Evolutionary conservation across 2,888 invertebrate species (phyloP), one percentile per base, ranked within the genome.

Genomic region (Cryptocephalus primarius): DNA sequence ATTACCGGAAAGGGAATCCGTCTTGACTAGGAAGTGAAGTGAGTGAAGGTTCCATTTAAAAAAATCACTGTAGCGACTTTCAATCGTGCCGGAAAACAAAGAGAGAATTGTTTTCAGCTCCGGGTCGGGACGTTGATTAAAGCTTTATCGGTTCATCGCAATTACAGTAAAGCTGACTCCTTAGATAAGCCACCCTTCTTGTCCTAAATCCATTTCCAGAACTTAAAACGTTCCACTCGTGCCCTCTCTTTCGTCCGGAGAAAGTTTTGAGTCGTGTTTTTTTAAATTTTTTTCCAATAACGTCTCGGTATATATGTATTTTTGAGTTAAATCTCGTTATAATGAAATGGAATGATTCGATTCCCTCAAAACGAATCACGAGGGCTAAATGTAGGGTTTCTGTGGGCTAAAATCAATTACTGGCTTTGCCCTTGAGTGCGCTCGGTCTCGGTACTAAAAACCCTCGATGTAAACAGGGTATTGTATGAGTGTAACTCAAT

Each of bases 401-500:
- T 50, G 49, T 52, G 52, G 51, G 45, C 50, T 48, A 38, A 55
- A 55, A 56, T 58, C 57, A 59, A 59, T 59, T 59, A 59, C 59
- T 44, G 47, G 57, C 56, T 56, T 55, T 57, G 52, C 57, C 55
- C 52, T 55, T 48, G 54, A 55, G 54, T 54, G 50, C 54, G 52
- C 49, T 55, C 54, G 55, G 52, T 55, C 53, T 53, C 53, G 52
- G 22, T 50, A 51, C 54, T 55, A 59, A 62, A 63, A 64, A 60
- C 63, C 62, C 62, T 58, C 52, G 63, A 64, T 63, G 64, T 63
- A 65, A 64, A 65, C 64, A 64, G 60, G 57, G 60, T 61, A 64
- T 64, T 66, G 64, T 65, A 61, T 55, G 58, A 60, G 57, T 62
- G 60, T 66, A 66, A 66, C 64, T 65, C 64, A 64, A 66, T 66